Evolutionary conservation across 2,888 invertebrate species (phyloP).

Genomic region (Troides helena): DNA sequence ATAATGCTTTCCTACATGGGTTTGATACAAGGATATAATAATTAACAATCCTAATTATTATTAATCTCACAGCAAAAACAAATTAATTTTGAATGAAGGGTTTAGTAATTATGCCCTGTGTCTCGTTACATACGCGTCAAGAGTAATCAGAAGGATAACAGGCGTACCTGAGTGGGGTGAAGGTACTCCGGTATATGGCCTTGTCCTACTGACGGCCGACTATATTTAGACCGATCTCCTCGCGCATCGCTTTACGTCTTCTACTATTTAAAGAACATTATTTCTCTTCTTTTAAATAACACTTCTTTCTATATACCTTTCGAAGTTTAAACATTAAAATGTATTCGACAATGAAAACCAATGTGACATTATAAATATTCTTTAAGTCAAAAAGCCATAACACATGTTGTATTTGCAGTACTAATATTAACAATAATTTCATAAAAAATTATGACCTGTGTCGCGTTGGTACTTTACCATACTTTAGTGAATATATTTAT

Average conservation of each 20-base stretch:
- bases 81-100: background rate
- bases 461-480: too few relatives aligned
- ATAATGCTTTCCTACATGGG: too few relatives aligned
- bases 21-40: background rate
- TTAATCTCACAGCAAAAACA: background rate
- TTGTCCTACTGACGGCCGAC: conserved; percentile 71
- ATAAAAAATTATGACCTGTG: too few relatives aligned
- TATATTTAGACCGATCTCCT: conserved; percentile 64
- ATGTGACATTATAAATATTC: too few relatives aligned
- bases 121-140: conserved; percentile 54
- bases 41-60: background rate
- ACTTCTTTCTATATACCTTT: background rate
- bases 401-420: too few relatives aligned
- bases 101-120: background rate
- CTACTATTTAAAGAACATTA: conserved; percentile 62
- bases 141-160: conserved; percentile 70
- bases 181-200: conserved; percentile 60
- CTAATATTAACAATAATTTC: too few relatives aligned
- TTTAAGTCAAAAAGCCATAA: too few relatives aligned
- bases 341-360: too few relatives aligned
- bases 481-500: too few relatives aligned
- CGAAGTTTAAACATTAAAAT: too few relatives aligned
- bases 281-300: conserved; percentile 1
- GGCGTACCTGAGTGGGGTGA: conserved; percentile 45
- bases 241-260: conserved; percentile 41